Evolutionary conservation across 2,888 invertebrate genomes (phyloP).

Genomic region (Apotomis betuletana): DNA sequence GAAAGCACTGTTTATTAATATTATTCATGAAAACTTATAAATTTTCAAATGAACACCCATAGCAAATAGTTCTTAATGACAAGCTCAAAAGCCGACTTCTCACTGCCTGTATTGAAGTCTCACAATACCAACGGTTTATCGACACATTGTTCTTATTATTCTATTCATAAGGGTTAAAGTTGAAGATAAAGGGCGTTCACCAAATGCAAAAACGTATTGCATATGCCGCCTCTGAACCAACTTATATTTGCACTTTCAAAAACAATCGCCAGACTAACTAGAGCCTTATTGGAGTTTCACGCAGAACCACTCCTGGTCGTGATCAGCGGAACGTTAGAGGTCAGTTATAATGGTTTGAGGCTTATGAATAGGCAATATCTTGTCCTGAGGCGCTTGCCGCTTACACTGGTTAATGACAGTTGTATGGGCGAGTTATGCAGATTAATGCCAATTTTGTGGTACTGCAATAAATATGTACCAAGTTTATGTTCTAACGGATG

Average conservation of each 20-base stretch:
- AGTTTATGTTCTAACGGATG: constrained; percentile 40
- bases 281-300: constrained; percentile 28
- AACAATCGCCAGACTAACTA: constrained; percentile 26
- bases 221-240: constrained; percentile 39
- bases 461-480: constrained; percentile 48
- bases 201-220: constrained; percentile 49
- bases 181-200: constrained; percentile 33
- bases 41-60: constrained; percentile 56
- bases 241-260: constrained; percentile 37
- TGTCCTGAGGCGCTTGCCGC: constrained; percentile 67
- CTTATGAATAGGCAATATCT: constrained; percentile 72
- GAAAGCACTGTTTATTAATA: constrained; percentile 51
- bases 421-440: constrained; percentile 69
- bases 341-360: constrained; percentile 43
- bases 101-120: constrained; percentile 56
- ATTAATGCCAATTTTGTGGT: constrained; percentile 68
- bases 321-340: constrained; percentile 9
- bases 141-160: constrained; percentile 7
- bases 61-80: constrained; percentile 66
- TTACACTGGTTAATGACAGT: constrained; percentile 70
- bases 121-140: constrained; percentile 18
- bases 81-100: constrained; percentile 59
- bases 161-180: constrained; percentile 40
- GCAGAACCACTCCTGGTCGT: constrained; percentile 10
- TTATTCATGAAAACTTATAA: constrained; percentile 60